Evolutionary conservation across 1,140 invertebrate species (phyloP), one percentile per base, ranked within the genome.

Genomic region (Zaprionus nigranus): DNA sequence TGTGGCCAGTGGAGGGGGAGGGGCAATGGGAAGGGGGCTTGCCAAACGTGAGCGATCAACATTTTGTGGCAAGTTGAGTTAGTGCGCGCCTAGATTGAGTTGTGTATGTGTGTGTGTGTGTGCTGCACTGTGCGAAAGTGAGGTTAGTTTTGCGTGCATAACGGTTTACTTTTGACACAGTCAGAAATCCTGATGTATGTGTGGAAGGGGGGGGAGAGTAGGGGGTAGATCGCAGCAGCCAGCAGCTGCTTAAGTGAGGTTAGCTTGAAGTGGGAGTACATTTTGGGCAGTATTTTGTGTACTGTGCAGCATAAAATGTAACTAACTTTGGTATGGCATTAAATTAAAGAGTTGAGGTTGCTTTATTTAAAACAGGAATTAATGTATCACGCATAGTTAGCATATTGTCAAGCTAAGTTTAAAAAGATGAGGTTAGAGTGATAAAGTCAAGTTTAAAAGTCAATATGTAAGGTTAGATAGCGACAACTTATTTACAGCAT

Each of bases 11-110:
- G 20, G 46, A 11, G 20, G 20, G 20, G 12, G 11, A 24, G 12
- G 3, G 2, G 9, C 9, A 20, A 17, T n/a, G 17, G 22, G 13
- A 5, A 49, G 22, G 17, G 24, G 4, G 54, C 24, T 24, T n/a
- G n/a, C 40, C n/a, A 46, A 46, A 46, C 40, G 15, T 28, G 20
- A 26, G 54, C 56, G 71, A 74, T 74, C 71, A 61, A 61, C 71
- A 69, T 56, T 69, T 62, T 69, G 38, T 22, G 38, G 51, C 65
- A 57, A 54, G 22, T 38, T 68, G 49, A 62, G 49, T 60, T 40
- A 43, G 30, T 54, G 36, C 38, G 36, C 38, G 36, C 12, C 28
- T 38, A 64, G 57, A 68, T 68, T 64, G 63, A 54, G n/a, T 26
- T 60, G 43, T 53, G n/a, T 40, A n/a, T n/a, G 15, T 43, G 40